These are phyloP conservation scores for Caenorhabditis sp. DNA, from an alignment of 2,888 invertebrate genomes.

Conservation along the genomic window DNA sequence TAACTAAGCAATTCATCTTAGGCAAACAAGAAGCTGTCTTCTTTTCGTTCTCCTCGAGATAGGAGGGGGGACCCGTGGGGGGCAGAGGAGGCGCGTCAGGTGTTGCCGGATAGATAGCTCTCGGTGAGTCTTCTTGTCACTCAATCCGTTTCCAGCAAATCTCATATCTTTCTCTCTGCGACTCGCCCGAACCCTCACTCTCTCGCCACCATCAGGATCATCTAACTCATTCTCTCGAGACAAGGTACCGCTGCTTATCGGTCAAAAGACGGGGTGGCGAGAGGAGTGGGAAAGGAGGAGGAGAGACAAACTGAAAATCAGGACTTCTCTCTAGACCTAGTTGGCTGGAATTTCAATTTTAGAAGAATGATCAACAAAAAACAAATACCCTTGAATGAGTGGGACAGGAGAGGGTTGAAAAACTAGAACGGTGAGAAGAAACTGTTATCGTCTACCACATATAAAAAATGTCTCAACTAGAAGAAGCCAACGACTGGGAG, in stretches of 20 bases:
- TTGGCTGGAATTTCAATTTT: constrained; percentile 45
- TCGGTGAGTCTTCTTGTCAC: constrained; percentile 43
- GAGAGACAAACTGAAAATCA: constrained; percentile 25
- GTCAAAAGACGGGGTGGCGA: constrained; percentile 39
- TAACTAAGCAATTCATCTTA: constrained; percentile 65
- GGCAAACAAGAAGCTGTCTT: constrained; percentile 56
- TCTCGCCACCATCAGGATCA: constrained; percentile 6
- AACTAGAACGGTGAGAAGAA: constrained; percentile 54
- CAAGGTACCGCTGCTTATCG: constrained; percentile 43
- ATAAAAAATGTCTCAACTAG: constrained; percentile 55
- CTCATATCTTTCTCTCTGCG: constrained; percentile 34
- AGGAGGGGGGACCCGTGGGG: constrained; percentile 42
- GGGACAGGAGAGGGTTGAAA: constrained; percentile 20
- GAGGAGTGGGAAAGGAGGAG: background rate
- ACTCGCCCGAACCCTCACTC: background rate
- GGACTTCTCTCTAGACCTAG: constrained; percentile 9
- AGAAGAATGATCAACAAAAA: constrained; percentile 48
- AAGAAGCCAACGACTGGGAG: constrained; percentile 4
- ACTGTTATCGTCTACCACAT: constrained; percentile 59
- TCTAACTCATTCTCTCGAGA: constrained; percentile 29
- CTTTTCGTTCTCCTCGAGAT: constrained; percentile 36
- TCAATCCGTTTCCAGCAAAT: constrained; percentile 62
- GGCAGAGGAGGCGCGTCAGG: constrained; percentile 39
- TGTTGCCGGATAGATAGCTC: constrained; percentile 55
- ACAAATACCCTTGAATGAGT: constrained; percentile 49